Evolutionary conservation across 1,140 invertebrate species (phyloP).

Genomic region (Cecropterus lyciades): DNA sequence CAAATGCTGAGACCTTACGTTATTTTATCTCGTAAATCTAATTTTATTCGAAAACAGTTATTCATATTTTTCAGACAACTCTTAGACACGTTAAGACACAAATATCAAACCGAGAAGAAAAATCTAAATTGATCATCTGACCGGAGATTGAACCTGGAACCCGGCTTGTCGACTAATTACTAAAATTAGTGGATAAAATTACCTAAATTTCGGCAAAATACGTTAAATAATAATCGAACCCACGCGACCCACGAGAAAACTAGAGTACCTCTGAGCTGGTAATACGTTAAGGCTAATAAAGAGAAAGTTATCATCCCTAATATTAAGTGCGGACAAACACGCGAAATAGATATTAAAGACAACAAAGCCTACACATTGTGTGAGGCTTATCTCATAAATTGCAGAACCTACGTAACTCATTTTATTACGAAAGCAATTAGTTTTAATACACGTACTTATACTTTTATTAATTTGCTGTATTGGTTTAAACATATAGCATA

Average conservation of each 20-base stretch:
- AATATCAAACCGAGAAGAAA: too few relatives aligned
- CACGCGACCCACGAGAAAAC: not conserved
- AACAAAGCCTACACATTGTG: conserved; percentile 24
- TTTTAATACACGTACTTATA: not conserved
- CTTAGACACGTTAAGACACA: too few relatives aligned
- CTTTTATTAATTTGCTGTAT: not conserved
- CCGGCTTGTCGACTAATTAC: too few relatives aligned
- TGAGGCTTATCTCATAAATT: conserved; percentile 1
- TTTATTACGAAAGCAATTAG: conserved; percentile 1
- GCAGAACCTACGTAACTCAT: not conserved
- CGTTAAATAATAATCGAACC: not conserved
- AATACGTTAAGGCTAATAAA: conserved; percentile 20
- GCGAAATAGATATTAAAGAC: conserved; percentile 31
- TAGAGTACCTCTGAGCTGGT: conserved; percentile 4
- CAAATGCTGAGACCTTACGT: too few relatives aligned
- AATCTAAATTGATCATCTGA: too few relatives aligned
- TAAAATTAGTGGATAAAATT: too few relatives aligned
- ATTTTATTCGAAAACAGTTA: too few relatives aligned
- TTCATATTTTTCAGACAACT: too few relatives aligned
- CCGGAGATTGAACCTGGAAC: too few relatives aligned
- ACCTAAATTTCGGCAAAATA: not conserved
- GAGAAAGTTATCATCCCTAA: conserved; percentile 22
- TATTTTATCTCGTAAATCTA: too few relatives aligned
- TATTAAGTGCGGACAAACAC: conserved; percentile 25
- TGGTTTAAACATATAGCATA: too few relatives aligned